phyloP scores from a whole-genome alignment of 2,797 vertebrate genomes.

The Moxostoma hubbsi region DNA sequence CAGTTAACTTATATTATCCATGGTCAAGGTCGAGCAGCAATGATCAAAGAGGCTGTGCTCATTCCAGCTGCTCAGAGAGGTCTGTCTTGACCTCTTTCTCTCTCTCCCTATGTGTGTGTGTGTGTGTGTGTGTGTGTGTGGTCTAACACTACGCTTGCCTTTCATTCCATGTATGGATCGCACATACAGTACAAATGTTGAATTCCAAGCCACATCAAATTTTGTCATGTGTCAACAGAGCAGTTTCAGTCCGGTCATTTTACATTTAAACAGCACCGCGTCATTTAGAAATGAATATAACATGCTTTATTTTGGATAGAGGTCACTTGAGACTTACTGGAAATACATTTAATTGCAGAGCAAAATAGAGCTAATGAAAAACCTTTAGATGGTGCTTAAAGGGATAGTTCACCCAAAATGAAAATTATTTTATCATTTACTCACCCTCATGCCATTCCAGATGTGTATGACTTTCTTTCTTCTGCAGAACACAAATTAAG shows the following conservation, averaged over 20 bases:
- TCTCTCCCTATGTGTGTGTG: too few species aligned
- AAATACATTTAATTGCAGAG: constrained; percentile 27
- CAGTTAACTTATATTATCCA: not conserved
- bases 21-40: not conserved
- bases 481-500: too few species aligned
- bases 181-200: not conserved
- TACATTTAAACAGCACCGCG: constrained; percentile 10
- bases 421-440: too few species aligned
- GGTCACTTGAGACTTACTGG: constrained; percentile 9
- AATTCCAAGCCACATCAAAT: constrained; percentile 36
- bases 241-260: constrained; percentile 10
- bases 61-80: constrained; percentile 47
- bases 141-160: constrained; percentile 18
- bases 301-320: constrained; percentile 35
- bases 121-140: constrained; percentile 28
- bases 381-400: too few species aligned
- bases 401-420: too few species aligned
- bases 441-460: too few species aligned
- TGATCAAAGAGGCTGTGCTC: constrained; percentile 20
- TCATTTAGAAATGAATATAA: constrained; percentile 10
- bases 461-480: too few species aligned
- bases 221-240: constrained; percentile 16
- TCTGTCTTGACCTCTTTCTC: constrained; percentile 23
- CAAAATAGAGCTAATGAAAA: not conserved
- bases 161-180: constrained; percentile 33